Evolutionary conservation across 2,888 invertebrate species (phyloP).

Genomic region (Ditula angustiorana): DNA sequence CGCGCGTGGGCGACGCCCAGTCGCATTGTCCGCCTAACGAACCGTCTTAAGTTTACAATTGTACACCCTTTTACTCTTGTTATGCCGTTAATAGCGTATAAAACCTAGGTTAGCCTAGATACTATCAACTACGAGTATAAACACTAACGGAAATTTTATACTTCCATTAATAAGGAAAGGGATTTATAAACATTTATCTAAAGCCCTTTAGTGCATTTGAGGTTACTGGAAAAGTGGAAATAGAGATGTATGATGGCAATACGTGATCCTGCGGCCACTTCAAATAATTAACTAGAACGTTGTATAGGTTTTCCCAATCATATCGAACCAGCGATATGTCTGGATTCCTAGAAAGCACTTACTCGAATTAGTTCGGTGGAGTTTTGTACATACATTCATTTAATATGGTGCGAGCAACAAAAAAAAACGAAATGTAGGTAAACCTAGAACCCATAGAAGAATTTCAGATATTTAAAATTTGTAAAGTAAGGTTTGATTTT

Average conservation of each 20-base stretch:
- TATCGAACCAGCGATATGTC: conserved; percentile 15
- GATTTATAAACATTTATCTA: too few species aligned
- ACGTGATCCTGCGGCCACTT: neutral
- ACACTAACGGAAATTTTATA: too few species aligned
- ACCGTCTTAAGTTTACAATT: neutral
- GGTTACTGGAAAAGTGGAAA: too few species aligned
- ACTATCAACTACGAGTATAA: too few species aligned
- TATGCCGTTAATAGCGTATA: neutral
- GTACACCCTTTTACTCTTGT: conserved; percentile 8
- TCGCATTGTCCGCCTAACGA: conserved; percentile 25
- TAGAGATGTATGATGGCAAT: too few species aligned
- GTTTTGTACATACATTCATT: neutral
- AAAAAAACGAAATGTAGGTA: neutral
- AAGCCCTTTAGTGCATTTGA: too few species aligned
- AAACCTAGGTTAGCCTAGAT: neutral
- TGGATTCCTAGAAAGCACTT: conserved; percentile 25
- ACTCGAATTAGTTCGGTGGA: conserved; percentile 26
- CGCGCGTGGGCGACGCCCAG: conserved; percentile 31
- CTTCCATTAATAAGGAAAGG: too few species aligned
- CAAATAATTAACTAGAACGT: neutral
- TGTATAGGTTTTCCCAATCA: conserved; percentile 23
- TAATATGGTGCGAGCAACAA: neutral
- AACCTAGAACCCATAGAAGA: too few species aligned
- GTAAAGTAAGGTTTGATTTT: too few species aligned
- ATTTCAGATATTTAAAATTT: too few species aligned